Evolutionary conservation across 2,888 invertebrate species (phyloP), one percentile per base, ranked within the genome.

Genomic region (Latheticus oryzae): DNA sequence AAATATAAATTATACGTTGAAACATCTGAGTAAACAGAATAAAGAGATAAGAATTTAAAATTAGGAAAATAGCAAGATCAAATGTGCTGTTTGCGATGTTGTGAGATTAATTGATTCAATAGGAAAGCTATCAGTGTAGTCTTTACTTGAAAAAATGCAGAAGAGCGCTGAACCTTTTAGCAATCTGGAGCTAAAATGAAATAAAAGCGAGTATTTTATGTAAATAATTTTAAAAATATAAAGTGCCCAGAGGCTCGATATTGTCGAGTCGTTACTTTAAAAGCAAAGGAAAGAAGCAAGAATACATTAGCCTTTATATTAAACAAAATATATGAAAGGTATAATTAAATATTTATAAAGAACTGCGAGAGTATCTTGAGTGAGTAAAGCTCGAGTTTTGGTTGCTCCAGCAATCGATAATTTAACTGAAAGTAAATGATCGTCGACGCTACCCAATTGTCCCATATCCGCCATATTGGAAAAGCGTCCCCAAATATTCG

Each of bases 301-400:
- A 58, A 54, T 58, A 50, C 54, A 58, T 58, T 58, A 58, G 48
- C 47, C 33, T 58, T 58, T 54, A 54, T 48, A 54, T 58, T 58
- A 58, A 54, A 54, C 42, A 42, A 54, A 54, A 54, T 50, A 54
- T 58, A 54, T 54, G 48, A 54, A 54, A 48, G 58, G 50, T 53
- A 37, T 47, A 58, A 53, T 58, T 52, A 58, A 53, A 48, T 58
- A 54, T 58, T 58, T 58, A 53, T 54, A 50, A 54, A 53, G 58
- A 32, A 33, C 37, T 42, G 42, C 21, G 30, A 58, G 53, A 52
- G 47, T 11, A 40, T 38, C 28, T 38, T 13, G n/a, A 38, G 19
- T n/a, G 28, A 45, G 45, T 51, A 28, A 37, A 26, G 12, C 52
- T 32, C 15, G 17, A 13, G 17, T 38, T 45, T 40, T 32, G 32